Evolutionary conservation across 2,888 invertebrate genomes (phyloP), one percentile per base, ranked within the genome.

Genomic region (Leptopterna dolabrata): DNA sequence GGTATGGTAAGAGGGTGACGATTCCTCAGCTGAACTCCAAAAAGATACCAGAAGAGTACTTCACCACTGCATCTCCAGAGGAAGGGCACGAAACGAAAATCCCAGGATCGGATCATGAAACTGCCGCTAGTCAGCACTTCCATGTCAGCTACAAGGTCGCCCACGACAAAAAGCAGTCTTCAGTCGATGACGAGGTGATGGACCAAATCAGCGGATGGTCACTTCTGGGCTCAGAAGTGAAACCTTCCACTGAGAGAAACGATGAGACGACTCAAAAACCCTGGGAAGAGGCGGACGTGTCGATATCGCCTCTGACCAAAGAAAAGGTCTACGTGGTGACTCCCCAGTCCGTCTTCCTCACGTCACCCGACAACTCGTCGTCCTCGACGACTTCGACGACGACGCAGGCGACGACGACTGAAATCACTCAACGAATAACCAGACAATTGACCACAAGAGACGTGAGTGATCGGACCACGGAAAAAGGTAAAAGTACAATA

Each of bases 261-360:
- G 30, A 36, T 43, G 55, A 36, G 2, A 30, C 78, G 9, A 36
- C 70, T 0, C 93, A 93, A 1, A 90, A 91, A 82, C 92, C 93
- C 0, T 96, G 96, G 96, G 94, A 94, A 63, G 93, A 93, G 90
- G 93, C 95, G 89, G 94, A 95, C 91, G 94, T 95, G 0, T 94
- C 95, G 24, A 95, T 96, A 91, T 95, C 96, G 14, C 95, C 96
- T n/a, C 92, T 94, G 87, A 96, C 95, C 4, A 95, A 95, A 90
- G 96, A 97, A 92, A 95, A 95, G 91, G 94, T 96, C 0, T 96
- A 96, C 90, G 95, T 97, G 0, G 96, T 97, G 0, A 97, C 97
- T 3, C 96, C 97, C 0, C 95, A 95, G 93, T 92, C 92, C 91
- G 89, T 92, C 92, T 78, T 88, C 87, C 36, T 91, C 90, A 30